Base-by-base conservation (phyloP, 2,888 invertebrate genomes). In the Emmelina monodactyla region DNA sequence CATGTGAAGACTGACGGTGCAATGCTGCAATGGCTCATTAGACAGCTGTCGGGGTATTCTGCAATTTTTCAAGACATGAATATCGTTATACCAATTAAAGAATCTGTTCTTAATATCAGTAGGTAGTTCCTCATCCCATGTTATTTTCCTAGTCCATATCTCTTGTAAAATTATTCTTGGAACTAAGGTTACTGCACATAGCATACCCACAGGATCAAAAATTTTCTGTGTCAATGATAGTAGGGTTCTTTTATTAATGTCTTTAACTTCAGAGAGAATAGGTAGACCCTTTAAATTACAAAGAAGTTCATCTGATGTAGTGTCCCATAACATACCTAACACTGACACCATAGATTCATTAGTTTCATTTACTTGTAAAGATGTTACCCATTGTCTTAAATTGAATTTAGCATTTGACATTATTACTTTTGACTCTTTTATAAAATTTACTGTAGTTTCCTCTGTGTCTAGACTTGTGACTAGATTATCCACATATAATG, bases 401-500 rank as follows among this genome's bases (percentile, higher is more conserved):
- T 44, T 39, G 37, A 45, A 45, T 16, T 31, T 33, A 10, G 34
- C 42, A 1, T 22, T 9, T 3, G 14, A 7, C 40, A 42, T 42
- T 28, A 44, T 9, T 11, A 29, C 9, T 25, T 36, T 40, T 1
- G 41, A 16, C 30, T 44, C 39, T 15, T 11, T 14, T 1, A 39
- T 42, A 32, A 42, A 44, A 11, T 29, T 33, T 1, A 35, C 6
- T 25, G 41, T 1, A 9, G 38, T 33, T 12, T 33, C 25, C 15
- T 32, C 35, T 2, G 29, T 34, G 1, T 42, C 22, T 2, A 45
- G n/a, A 29, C 41, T 44, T 1, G 32, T 31, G 2, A 44, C 37
- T 16, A 41, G 41, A 29, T 44, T 44, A 30, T 42, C 42, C 1
- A 42, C 41, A 13, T 45, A 42, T 30, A 41, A 41, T 3, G 35